Evolutionary conservation across 37 sponge, comb jelly and placozoan genomes (phyloP).

Genomic region (Beroe ovata): DNA sequence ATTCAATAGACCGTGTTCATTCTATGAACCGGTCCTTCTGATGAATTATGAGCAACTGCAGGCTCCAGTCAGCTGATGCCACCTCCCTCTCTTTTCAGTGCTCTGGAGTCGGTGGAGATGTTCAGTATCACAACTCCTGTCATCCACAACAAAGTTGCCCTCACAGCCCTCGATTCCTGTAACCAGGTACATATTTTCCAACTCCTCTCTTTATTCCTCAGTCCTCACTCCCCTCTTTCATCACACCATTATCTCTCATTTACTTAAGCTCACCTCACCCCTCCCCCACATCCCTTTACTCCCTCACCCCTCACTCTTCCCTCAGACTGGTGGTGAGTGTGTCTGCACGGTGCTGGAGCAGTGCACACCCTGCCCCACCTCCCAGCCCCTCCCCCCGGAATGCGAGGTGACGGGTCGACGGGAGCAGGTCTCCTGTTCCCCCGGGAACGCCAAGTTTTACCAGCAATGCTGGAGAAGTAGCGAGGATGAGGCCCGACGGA

Average conservation of each 20-base stretch:
- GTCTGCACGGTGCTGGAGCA: slow-evolving; percentile 9
- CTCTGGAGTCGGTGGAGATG: slow-evolving; percentile 29
- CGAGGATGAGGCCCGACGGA: slow-evolving; percentile 20
- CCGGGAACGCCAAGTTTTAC: background rate
- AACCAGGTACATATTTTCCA: background rate
- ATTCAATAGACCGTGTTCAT: too few species aligned
- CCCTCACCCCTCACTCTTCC: background rate
- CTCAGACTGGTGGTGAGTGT: slow-evolving; percentile 3
- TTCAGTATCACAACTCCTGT: slow-evolving; percentile 5
- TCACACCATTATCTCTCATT: background rate
- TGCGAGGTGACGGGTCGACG: slow-evolving; percentile 30
- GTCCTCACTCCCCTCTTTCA: background rate
- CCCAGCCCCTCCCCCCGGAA: background rate
- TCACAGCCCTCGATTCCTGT: slow-evolving; percentile 28
- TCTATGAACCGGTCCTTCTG: too few species aligned
- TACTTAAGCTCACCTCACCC: background rate
- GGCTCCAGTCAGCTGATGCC: too few species aligned
- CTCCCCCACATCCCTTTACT: background rate
- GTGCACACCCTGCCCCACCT: background rate
- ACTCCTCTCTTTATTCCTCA: background rate
- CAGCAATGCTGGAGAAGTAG: background rate
- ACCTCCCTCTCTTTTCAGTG: too few species aligned
- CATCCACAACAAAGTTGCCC: slow-evolving; percentile 31
- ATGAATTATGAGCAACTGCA: too few species aligned
- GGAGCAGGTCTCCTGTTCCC: slow-evolving; percentile 13